phyloP scores from a whole-genome alignment of 1,140 invertebrate genomes.

The Calycopis cecrops region DNA sequence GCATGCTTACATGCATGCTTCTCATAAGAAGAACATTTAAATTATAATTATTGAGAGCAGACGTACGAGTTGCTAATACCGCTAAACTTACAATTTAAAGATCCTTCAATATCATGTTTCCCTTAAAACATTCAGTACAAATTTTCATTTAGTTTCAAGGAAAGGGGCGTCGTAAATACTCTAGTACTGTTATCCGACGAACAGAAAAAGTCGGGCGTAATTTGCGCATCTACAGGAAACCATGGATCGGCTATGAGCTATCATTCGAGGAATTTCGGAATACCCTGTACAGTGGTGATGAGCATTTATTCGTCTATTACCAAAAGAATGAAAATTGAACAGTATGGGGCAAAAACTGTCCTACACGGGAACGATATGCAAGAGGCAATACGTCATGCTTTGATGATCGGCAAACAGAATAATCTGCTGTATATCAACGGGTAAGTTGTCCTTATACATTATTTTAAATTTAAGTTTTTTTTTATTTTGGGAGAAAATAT shows the following conservation, averaged over 20 bases:
- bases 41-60: too few relatives aligned
- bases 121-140: too few relatives aligned
- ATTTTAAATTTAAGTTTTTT: background rate
- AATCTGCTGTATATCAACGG: conserved; percentile 88
- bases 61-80: too few relatives aligned
- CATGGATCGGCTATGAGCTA: conserved; percentile 81
- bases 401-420: conserved; percentile 81
- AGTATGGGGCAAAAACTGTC: conserved; percentile 87
- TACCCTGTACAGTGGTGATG: conserved; percentile 94
- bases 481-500: too few relatives aligned
- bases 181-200: conserved; percentile 82
- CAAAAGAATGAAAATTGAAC: conserved; percentile 88
- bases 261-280: conserved; percentile 84
- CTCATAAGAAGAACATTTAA: too few relatives aligned
- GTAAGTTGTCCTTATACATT: conserved; percentile 58
- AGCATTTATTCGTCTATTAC: conserved; percentile 88
- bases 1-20: too few relatives aligned
- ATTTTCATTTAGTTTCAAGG: conserved; percentile 88
- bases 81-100: too few relatives aligned
- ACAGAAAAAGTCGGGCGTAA: conserved; percentile 85
- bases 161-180: conserved; percentile 90
- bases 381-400: conserved; percentile 85
- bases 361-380: conserved; percentile 86
- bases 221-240: conserved; percentile 92
- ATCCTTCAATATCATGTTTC: too few relatives aligned